phyloP scores from a whole-genome alignment of 2,888 invertebrate species.

The Drosophila suboccidentalis region DNA sequence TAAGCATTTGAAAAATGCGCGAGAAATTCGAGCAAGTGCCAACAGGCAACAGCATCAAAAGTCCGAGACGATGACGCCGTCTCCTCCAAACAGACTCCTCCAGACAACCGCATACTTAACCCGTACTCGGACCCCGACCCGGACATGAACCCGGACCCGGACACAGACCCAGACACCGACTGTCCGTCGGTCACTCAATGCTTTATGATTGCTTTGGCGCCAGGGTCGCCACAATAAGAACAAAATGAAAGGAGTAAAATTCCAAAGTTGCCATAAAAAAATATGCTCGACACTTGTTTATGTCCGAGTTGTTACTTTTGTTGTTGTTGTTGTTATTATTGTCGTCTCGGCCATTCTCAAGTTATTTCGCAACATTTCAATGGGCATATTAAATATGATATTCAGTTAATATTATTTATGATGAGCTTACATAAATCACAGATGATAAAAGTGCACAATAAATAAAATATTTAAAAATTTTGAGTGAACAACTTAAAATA shows the following conservation, averaged over 20 bases:
- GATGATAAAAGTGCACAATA: background rate
- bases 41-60: constrained; percentile 23
- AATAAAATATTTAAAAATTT: too few species aligned
- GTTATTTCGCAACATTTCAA: constrained; percentile 31
- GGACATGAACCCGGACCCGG: background rate
- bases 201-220: constrained; percentile 71
- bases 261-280: constrained; percentile 68
- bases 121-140: constrained; percentile 20
- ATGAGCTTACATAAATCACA: background rate
- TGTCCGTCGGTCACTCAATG: constrained; percentile 55
- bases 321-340: background rate
- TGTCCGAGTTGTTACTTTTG: constrained; percentile 34
- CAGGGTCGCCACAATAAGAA: constrained; percentile 39
- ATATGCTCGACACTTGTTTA: constrained; percentile 75
- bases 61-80: constrained; percentile 35
- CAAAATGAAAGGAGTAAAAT: constrained; percentile 22
- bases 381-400: constrained; percentile 42
- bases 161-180: constrained; percentile 3
- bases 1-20: constrained; percentile 77
- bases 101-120: constrained; percentile 61
- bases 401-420: constrained; percentile 8
- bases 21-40: constrained; percentile 59
- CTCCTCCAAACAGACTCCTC: constrained; percentile 16
- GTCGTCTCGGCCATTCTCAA: constrained; percentile 27
- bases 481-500: background rate